Conservation (phyloP, 2,888 invertebrate species). For the Cheiracanthium punctorium region DNA sequence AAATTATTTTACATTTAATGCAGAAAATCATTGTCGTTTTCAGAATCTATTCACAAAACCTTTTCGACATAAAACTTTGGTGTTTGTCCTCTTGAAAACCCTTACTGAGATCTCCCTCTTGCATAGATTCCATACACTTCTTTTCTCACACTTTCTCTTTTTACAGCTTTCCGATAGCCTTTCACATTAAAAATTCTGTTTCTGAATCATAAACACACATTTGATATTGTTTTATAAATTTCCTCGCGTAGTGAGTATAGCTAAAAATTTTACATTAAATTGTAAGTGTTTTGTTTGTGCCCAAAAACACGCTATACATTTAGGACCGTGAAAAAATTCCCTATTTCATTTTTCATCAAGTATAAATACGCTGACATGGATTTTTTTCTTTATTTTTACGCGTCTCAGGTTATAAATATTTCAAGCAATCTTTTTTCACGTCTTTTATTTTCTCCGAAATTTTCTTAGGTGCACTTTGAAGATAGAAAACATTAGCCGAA, state of each 20-base stretch:
- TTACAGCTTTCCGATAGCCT: too few species aligned
- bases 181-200: too few species aligned
- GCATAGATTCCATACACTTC: too few species aligned
- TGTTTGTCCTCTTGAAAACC: too few species aligned
- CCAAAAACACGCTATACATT: background rate
- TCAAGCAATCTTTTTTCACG: background rate
- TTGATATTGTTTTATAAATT: background rate
- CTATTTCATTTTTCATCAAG: conserved; percentile 6
- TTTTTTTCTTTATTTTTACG: background rate
- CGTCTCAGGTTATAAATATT: background rate
- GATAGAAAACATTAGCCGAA: background rate
- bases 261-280: background rate
- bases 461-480: background rate
- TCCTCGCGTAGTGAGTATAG: background rate
- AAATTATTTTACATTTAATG: too few species aligned
- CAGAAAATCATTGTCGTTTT: too few species aligned
- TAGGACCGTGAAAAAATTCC: background rate
- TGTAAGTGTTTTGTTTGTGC: background rate
- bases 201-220: too few species aligned
- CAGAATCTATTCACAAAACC: too few species aligned
- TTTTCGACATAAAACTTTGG: too few species aligned
- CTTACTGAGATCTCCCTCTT: too few species aligned
- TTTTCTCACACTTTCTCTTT: too few species aligned
- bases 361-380: background rate
- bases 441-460: background rate